phyloP scores from a whole-genome alignment of 2,888 invertebrate genomes.

The Trissolcus brochymenae region DNA sequence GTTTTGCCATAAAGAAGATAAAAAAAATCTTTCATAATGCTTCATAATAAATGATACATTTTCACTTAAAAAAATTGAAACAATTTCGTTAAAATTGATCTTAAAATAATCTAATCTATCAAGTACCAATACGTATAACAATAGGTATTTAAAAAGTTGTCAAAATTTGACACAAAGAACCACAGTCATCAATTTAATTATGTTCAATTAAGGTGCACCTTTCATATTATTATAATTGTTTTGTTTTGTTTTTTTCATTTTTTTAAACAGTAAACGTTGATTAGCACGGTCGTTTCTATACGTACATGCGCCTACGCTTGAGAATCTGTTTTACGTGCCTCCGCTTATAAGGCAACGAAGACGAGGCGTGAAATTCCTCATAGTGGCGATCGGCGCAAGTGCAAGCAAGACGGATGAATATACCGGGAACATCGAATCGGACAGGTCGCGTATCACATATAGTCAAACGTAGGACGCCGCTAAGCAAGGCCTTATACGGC shows the following conservation, averaged over 20 bases:
- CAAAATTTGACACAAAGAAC: neutral
- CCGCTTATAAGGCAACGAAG: conserved; percentile 49
- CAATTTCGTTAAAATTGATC: no score
- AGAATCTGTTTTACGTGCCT: conserved; percentile 54
- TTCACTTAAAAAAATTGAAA: no score
- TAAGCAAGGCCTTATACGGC: conserved; percentile 68
- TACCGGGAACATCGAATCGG: conserved; percentile 53
- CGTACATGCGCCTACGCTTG: conserved; percentile 49
- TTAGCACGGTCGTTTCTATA: conserved; percentile 36
- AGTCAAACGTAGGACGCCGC: conserved; percentile 61
- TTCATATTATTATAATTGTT: no score
- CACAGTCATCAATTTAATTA: neutral
- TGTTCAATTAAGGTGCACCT: conserved; percentile 5
- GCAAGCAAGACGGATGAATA: conserved; percentile 35
- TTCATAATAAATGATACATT: neutral
- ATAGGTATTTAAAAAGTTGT: neutral
- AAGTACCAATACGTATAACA: no score
- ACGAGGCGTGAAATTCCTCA: conserved; percentile 57
- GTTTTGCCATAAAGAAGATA: no score
- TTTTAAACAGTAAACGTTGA: conserved; percentile 33
- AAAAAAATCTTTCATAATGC: no score
- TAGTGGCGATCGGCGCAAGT: conserved; percentile 41
- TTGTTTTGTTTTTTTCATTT: conserved; percentile 33
- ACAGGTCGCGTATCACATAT: conserved; percentile 50
- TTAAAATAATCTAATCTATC: no score